phyloP scores from a whole-genome alignment of 2,888 invertebrate species.

The Tanytarsus gracilentus region DNA sequence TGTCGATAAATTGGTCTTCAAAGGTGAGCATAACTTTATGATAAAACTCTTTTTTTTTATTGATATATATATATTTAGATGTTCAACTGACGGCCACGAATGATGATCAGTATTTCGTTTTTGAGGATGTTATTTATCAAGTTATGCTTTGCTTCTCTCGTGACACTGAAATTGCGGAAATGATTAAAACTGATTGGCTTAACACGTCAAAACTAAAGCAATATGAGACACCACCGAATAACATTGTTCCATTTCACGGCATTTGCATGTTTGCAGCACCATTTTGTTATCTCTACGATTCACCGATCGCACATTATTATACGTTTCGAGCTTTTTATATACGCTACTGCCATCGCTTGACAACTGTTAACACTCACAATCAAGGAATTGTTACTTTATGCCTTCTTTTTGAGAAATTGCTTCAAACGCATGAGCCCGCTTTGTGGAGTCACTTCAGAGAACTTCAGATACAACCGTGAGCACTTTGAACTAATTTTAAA shows the following conservation, averaged over 20 bases:
- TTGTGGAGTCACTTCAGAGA: conserved; percentile 86
- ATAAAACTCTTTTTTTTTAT: no score
- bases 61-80: no score
- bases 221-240: conserved; percentile 68
- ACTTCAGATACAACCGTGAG: conserved; percentile 85
- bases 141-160: conserved; percentile 87
- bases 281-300: conserved; percentile 86
- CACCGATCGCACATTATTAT: conserved; percentile 77
- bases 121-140: conserved; percentile 91
- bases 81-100: conserved; percentile 93
- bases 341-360: conserved; percentile 84
- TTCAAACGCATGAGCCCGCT: conserved; percentile 83
- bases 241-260: conserved; percentile 92
- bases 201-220: conserved; percentile 39
- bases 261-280: conserved; percentile 97
- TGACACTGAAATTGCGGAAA: conserved; percentile 68
- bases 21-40: no score
- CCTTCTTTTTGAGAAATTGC: conserved; percentile 75
- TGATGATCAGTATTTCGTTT: conserved; percentile 96
- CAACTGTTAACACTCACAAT: conserved; percentile 84
- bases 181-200: conserved; percentile 50
- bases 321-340: conserved; percentile 86
- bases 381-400: conserved; percentile 89
- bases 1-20: conserved; percentile 88
- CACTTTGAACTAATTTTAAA: conserved; percentile 33